Evolutionary conservation across 2,888 invertebrate species (phyloP).

Genomic region (Parelbella ahira): DNA sequence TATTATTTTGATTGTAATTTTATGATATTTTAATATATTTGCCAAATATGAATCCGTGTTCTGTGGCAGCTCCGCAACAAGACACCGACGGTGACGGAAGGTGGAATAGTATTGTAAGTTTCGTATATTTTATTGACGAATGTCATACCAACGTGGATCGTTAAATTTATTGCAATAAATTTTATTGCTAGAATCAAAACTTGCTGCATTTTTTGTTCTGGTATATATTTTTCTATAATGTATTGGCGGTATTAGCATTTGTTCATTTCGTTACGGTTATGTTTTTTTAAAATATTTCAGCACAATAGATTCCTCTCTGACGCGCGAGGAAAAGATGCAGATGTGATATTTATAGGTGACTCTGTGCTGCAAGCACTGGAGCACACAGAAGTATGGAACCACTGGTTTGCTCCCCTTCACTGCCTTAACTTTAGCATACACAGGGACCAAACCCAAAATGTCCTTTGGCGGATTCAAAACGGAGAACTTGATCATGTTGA

Average conservation of each 20-base stretch:
- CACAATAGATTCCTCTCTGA: conserved; percentile 92
- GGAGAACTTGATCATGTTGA: conserved; percentile 94
- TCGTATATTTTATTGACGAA: conserved; percentile 23
- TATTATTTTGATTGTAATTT: conserved; percentile 20
- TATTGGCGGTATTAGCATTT: background rate
- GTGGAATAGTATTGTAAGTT: conserved; percentile 87
- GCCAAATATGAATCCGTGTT: conserved; percentile 85
- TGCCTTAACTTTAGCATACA: conserved; percentile 95
- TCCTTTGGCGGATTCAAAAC: conserved; percentile 93
- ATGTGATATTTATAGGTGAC: conserved; percentile 95
- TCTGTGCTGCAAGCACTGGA: conserved; percentile 91
- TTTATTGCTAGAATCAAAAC: background rate
- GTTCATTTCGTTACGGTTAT: background rate
- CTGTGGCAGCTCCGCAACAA: conserved; percentile 84
- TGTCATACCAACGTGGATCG: conserved; percentile 13
- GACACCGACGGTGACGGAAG: conserved; percentile 92
- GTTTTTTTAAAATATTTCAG: conserved; percentile 69
- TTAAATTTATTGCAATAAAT: conserved; percentile 5
- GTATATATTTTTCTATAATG: background rate
- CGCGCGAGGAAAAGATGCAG: conserved; percentile 94
- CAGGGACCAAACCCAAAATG: conserved; percentile 92
- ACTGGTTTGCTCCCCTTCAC: conserved; percentile 94
- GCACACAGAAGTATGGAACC: conserved; percentile 93
- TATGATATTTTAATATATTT: conserved; percentile 16
- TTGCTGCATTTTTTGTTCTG: conserved; percentile 25